Evolutionary conservation across 2,888 invertebrate species (phyloP).

Genomic region (Heliconius cydno): DNA sequence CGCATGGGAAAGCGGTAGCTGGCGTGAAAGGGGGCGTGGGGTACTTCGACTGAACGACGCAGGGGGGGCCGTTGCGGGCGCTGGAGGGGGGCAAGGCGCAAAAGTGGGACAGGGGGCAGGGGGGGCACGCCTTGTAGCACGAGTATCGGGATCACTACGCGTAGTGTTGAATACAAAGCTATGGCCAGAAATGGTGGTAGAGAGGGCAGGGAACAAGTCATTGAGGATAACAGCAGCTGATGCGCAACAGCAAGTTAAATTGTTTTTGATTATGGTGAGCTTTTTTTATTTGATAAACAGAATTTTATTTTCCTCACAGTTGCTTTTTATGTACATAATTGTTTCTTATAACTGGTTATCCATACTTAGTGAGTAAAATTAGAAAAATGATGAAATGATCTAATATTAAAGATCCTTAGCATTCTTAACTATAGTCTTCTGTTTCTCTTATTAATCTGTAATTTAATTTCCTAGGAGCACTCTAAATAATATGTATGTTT

Average conservation of each 20-base stretch:
- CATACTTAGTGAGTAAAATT: neutral
- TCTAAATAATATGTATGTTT: too few relatives aligned
- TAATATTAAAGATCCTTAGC: neutral
- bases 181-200: slow-evolving; percentile 96
- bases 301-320: too few relatives aligned
- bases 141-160: slow-evolving; percentile 94
- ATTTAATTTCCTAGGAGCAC: neutral
- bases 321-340: neutral
- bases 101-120: slow-evolving; percentile 93
- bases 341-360: neutral
- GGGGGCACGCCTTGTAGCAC: slow-evolving; percentile 92
- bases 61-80: slow-evolving; percentile 74
- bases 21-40: slow-evolving; percentile 96
- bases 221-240: slow-evolving; percentile 94
- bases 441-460: neutral
- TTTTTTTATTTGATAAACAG: neutral
- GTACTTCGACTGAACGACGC: slow-evolving; percentile 92
- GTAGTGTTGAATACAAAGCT: slow-evolving; percentile 96
- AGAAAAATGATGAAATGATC: neutral
- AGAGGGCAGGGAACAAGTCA: slow-evolving; percentile 93
- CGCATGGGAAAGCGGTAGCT: slow-evolving; percentile 93
- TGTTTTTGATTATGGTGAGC: slow-evolving; percentile 92
- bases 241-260: slow-evolving; percentile 90
- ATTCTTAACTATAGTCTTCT: neutral
- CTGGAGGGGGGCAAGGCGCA: slow-evolving; percentile 93